A percentile compares a stretch with the other conserved stretches of the same genome.
These are phyloP conservation scores for Dinocampus coccinellae DNA, from an alignment of 2,888 invertebrate genomes.

Conservation along the genomic window DNA sequence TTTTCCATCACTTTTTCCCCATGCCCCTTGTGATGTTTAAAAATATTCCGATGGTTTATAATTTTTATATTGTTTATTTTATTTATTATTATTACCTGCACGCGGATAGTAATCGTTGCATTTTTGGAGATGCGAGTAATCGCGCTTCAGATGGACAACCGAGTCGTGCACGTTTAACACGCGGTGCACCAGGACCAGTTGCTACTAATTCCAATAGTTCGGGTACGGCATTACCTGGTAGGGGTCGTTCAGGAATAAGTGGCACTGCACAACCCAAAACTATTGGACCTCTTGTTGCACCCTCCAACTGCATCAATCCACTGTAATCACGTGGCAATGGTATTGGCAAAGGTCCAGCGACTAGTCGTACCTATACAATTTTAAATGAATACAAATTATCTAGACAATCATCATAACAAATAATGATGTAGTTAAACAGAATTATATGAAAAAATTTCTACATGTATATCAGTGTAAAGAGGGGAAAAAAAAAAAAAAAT, in stretches of 20 bases:
- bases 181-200: constrained; percentile 63
- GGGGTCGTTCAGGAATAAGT: constrained; percentile 61
- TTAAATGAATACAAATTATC: too few species aligned
- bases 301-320: constrained; percentile 68
- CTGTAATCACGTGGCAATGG: constrained; percentile 68
- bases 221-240: constrained; percentile 60
- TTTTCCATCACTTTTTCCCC: too few species aligned
- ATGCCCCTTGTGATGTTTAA: too few species aligned
- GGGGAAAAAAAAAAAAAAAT: constrained; percentile 3
- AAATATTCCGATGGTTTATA: neutral
- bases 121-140: constrained; percentile 68
- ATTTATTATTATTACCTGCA: constrained; percentile 60
- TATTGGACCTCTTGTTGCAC: constrained; percentile 65
- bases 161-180: constrained; percentile 62
- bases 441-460: too few species aligned
- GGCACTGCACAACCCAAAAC: constrained; percentile 71
- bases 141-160: constrained; percentile 68
- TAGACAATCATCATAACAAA: too few species aligned
- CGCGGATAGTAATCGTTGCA: constrained; percentile 69
- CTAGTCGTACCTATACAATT: constrained; percentile 69
- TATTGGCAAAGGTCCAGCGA: constrained; percentile 67
- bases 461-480: too few species aligned
- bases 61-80: neutral
- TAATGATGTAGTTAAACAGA: too few species aligned
- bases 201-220: constrained; percentile 65